phyloP scores from a whole-genome alignment of 2,888 invertebrate genomes.

The Aporophyla lueneburgensis region DNA sequence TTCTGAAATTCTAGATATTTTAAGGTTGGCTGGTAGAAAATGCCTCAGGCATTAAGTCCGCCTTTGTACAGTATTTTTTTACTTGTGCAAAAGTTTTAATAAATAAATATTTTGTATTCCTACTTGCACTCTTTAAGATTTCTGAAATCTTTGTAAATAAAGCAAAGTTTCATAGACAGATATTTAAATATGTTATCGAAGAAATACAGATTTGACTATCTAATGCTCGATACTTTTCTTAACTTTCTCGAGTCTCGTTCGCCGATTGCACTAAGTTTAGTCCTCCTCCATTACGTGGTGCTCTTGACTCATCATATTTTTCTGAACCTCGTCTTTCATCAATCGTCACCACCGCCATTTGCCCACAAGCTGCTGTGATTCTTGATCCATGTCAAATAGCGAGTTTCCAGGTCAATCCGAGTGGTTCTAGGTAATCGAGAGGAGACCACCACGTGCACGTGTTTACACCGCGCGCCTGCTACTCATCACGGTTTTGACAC shows the following conservation, averaged over 20 bases:
- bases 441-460: conserved; percentile 79
- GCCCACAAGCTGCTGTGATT: conserved; percentile 16
- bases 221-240: no score
- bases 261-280: neutral
- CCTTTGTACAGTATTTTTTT: no score
- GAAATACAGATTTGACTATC: neutral
- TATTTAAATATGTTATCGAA: neutral
- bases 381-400: conserved; percentile 57
- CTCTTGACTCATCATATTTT: conserved; percentile 22
- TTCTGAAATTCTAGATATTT: neutral
- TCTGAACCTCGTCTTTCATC: neutral
- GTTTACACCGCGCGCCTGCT: conserved; percentile 87
- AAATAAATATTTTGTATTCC: no score
- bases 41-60: no score
- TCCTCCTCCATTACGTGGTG: neutral
- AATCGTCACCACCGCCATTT: conserved; percentile 30
- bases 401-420: conserved; percentile 64
- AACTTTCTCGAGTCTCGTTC: neutral
- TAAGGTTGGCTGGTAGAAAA: no score
- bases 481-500: conserved; percentile 88
- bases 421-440: conserved; percentile 67
- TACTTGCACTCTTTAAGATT: neutral
- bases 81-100: no score
- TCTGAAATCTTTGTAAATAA: neutral
- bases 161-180: no score